Evolutionary conservation across 2,113 vertebrate genomes (phyloP), one percentile per base, ranked within the genome.

Genomic region (Pyxicephalus adspersus): DNA sequence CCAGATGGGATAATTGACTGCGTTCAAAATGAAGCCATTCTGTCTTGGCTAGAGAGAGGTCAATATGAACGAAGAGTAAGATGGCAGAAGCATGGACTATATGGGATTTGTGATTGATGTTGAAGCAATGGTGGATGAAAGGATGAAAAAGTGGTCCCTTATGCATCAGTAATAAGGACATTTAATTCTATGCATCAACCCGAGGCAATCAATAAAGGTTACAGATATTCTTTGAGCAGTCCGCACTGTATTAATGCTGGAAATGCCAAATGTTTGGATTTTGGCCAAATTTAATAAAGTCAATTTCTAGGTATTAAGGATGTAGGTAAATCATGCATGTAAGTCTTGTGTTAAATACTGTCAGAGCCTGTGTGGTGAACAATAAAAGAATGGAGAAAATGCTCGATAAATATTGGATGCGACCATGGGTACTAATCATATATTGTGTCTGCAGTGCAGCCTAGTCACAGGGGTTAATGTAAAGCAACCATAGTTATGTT

Each of bases 171-270:
- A 84, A 89, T 67, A 81, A 87, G 87, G 79, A 85, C 28, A 60
- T 87, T 87, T 87, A 81, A 85, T 85, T 86, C 0, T 5, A 73
- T 86, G 83, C 85, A 86, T 87, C 85, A 85, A 89, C 87, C 86
- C 86, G 83, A 85, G 65, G 1, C 2, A 58, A 88, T 86, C 75
- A 77, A 84, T 89, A 85, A 84, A 88, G 76, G 85, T 91, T 89
- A 86, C 83, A 91, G 89, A 85, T 83, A 83, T 84, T 86, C 82
- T 2, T 2, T 83, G 64, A 83, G 83, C 86, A 85, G 76, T 58
- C 74, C 84, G 45, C 72, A 71, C 34, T 79, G 66, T 52, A 79
- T 87, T 64, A 76, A 70, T 83, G 80, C 74, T 89, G 85, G 86
- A 84, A 86, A 84, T 88, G 76, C 64, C 85, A 83, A 85, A 84